A percentile compares a stretch with the other conserved stretches of the same genome.
These are phyloP conservation scores for Timandra comae DNA, from an alignment of 2,888 invertebrate genomes.

Conservation along the genomic window DNA sequence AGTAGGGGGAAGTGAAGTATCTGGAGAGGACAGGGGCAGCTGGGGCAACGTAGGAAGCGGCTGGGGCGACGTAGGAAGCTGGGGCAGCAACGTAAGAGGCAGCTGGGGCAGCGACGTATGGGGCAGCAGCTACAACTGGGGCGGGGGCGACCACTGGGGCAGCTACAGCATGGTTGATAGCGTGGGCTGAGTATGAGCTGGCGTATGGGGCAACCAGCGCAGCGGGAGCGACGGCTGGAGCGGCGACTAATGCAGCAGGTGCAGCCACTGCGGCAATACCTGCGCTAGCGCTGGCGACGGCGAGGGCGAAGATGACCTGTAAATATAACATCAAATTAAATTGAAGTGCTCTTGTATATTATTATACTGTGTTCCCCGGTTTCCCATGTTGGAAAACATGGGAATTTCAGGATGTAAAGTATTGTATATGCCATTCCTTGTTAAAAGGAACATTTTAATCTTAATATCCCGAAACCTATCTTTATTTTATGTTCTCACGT, in stretches of 20 bases:
- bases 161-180: conserved; percentile 85
- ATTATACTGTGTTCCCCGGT: too few species aligned
- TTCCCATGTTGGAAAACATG: too few species aligned
- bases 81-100: conserved; percentile 28
- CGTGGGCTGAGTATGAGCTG: conserved; percentile 84
- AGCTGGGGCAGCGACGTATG: conserved; percentile 21
- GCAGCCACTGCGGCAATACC: conserved; percentile 37
- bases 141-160: conserved; percentile 76
- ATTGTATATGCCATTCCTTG: too few species aligned
- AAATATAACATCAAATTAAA: conserved; percentile 12
- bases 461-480: too few species aligned
- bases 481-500: too few species aligned
- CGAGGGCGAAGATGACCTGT: conserved; percentile 58
- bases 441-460: too few species aligned
- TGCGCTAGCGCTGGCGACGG: conserved; percentile 51
- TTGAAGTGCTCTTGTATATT: not conserved
- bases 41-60: conserved; percentile 23
- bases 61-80: conserved; percentile 26
- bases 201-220: conserved; percentile 84
- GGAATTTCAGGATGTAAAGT: too few species aligned
- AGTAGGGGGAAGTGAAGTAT: conserved; percentile 55
- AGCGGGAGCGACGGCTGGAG: conserved; percentile 76
- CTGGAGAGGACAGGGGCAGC: too few species aligned
- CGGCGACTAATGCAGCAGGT: conserved; percentile 61
- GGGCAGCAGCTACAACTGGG: conserved; percentile 37